Percentiles rank a stretch among this genome's conserved stretches.
Conservation (phyloP, 2,797 vertebrate genomes). For the Cynopterus sphinx region DNA sequence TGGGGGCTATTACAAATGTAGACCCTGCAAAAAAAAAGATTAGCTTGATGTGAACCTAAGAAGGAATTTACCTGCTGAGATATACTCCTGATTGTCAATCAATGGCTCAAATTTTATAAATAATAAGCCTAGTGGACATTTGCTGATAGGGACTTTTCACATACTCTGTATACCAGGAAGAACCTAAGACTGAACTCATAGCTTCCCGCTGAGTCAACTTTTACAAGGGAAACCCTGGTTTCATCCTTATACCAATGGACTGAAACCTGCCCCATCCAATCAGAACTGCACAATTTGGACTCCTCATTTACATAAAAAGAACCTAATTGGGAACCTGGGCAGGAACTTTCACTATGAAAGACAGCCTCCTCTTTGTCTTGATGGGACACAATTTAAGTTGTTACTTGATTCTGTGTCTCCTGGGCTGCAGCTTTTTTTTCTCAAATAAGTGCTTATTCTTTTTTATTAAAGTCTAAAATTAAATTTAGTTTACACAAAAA, state of each 20-base stretch:
- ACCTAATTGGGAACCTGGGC: neutral
- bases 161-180: neutral
- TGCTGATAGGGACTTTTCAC: neutral
- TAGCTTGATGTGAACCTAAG: neutral
- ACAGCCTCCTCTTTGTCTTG: neutral
- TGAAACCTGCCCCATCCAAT: neutral
- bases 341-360: neutral
- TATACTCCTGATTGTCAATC: neutral
- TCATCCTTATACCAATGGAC: neutral
- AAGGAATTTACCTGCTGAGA: neutral
- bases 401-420: neutral
- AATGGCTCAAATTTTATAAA: neutral
- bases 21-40: neutral
- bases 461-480: neutral
- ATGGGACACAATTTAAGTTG: neutral
- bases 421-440: neutral
- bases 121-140: neutral
- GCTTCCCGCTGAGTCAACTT: neutral
- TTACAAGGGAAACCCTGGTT: neutral
- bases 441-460: neutral
- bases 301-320: neutral
- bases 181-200: neutral
- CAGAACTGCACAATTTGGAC: neutral
- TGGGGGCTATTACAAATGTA: neutral
- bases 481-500: neutral